Evolutionary conservation across 2,113 vertebrate genomes (phyloP).

Genomic region (Microcebus jonahi): DNA sequence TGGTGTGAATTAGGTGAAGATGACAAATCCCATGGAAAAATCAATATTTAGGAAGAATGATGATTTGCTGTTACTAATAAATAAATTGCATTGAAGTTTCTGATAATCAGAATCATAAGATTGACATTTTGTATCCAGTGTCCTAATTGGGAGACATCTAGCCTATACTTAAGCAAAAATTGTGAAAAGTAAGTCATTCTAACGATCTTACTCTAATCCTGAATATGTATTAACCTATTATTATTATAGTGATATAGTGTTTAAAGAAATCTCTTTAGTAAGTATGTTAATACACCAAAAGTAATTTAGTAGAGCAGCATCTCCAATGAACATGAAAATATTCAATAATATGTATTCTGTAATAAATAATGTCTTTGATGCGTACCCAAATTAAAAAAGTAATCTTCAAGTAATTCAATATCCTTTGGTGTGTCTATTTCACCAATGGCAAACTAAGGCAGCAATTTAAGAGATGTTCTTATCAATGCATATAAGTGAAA

Average conservation of each 20-base stretch:
- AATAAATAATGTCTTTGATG: neutral
- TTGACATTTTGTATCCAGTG: neutral
- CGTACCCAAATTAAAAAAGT: neutral
- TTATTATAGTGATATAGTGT: neutral
- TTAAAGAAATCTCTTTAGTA: neutral
- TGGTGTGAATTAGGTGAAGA: neutral
- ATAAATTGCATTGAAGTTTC: constrained; percentile 32
- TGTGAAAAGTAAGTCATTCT: neutral
- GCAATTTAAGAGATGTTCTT: neutral
- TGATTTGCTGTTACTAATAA: neutral
- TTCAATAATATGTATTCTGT: neutral
- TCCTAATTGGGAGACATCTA: constrained; percentile 3
- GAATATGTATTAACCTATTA: neutral
- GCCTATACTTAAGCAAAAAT: neutral
- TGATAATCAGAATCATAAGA: neutral
- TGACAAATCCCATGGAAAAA: neutral
- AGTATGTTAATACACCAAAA: neutral
- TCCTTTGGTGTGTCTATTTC: neutral
- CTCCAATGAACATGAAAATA: neutral
- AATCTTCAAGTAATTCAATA: constrained; percentile 22
- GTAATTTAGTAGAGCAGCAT: neutral
- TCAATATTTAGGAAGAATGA: neutral
- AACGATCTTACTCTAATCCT: neutral
- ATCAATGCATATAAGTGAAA: neutral
- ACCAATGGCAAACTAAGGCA: constrained; percentile 2